These are phyloP conservation scores for Poecilia latipinna DNA, from an alignment of 2,113 vertebrate genomes.

Conservation along the genomic window DNA sequence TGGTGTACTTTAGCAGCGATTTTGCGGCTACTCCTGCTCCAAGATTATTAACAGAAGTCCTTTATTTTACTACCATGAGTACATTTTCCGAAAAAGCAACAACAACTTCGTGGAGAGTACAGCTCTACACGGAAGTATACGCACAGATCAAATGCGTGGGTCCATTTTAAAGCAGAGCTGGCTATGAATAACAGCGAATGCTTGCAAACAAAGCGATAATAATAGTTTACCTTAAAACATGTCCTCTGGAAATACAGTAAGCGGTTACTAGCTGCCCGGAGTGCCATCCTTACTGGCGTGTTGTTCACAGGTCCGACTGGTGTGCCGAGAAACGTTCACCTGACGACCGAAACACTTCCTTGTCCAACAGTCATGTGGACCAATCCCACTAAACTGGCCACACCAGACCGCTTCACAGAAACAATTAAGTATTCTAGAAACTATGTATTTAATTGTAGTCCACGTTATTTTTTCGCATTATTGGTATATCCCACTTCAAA, in stretches of 20 bases:
- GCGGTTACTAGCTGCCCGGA: neutral
- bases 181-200: neutral
- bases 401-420: neutral
- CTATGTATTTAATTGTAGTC: neutral
- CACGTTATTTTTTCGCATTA: neutral
- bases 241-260: constrained; percentile 13
- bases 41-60: too few relatives aligned
- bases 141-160: neutral
- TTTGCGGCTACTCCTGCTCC: neutral
- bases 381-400: neutral
- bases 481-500: neutral
- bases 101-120: neutral
- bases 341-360: constrained; percentile 41
- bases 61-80: neutral
- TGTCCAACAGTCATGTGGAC: constrained; percentile 2
- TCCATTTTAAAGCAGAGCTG: neutral
- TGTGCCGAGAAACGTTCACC: neutral
- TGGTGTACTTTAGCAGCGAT: neutral
- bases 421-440: neutral
- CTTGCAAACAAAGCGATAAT: neutral
- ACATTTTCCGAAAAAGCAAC: neutral
- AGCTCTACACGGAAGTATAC: neutral
- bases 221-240: constrained; percentile 36
- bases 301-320: neutral
- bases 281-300: constrained; percentile 34